phyloP scores from a whole-genome alignment of 2,888 invertebrate species.

The Pecten maximus region DNA sequence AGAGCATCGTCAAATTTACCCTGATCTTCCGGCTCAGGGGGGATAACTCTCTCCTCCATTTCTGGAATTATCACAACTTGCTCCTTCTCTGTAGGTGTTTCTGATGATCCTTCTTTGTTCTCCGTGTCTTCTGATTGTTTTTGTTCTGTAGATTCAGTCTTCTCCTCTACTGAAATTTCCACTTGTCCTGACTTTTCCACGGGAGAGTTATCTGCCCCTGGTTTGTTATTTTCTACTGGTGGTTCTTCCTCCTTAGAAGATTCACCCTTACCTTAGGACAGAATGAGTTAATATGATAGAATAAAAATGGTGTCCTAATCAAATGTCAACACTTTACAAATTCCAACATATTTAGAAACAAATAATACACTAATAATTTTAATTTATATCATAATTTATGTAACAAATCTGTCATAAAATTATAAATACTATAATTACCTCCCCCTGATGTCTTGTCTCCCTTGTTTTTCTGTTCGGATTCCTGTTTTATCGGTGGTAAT shows the following conservation, averaged over 20 bases:
- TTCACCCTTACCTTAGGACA: not conserved
- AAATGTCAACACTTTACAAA: too few species aligned
- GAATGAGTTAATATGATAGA: not conserved
- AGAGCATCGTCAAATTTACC: constrained; percentile 66
- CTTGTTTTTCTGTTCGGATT: not conserved
- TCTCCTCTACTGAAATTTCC: not conserved
- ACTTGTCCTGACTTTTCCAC: not conserved
- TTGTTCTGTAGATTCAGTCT: not conserved
- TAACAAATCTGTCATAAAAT: too few species aligned
- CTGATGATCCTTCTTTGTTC: not conserved
- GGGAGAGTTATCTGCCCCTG: not conserved
- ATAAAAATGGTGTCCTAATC: too few species aligned
- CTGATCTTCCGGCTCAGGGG: constrained; percentile 64
- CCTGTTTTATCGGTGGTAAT: not conserved
- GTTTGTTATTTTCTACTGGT: not conserved
- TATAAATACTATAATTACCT: not conserved
- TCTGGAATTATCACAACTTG: not conserved
- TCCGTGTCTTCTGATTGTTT: not conserved
- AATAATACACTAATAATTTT: too few species aligned
- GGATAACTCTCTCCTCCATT: constrained; percentile 9
- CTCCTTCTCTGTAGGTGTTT: not conserved
- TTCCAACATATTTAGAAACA: too few species aligned
- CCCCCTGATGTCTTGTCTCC: not conserved
- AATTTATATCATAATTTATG: too few species aligned
- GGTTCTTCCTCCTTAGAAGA: not conserved